phyloP scores from a whole-genome alignment of 2,797 vertebrate species.

The Bryconaethiops microstoma region DNA sequence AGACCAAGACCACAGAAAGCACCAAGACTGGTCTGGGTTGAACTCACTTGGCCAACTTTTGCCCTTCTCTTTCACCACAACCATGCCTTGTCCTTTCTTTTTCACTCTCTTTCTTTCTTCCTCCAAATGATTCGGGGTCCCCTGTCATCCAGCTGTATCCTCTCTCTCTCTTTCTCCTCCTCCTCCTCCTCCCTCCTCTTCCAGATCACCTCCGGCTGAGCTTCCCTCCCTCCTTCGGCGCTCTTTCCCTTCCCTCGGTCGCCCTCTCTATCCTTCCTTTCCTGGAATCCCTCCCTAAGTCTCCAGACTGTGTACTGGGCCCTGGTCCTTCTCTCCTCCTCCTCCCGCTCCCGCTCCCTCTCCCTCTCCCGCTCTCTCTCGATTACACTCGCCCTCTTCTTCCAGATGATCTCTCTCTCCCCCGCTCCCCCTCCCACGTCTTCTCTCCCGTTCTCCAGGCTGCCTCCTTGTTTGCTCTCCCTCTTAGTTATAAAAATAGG shows the following conservation, averaged over 20 bases:
- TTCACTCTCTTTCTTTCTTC: constrained; percentile 54
- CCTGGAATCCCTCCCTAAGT: constrained; percentile 83
- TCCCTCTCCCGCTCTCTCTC: constrained; percentile 70
- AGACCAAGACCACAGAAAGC: constrained; percentile 37
- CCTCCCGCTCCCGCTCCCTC: constrained; percentile 78
- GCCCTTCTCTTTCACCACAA: constrained; percentile 4
- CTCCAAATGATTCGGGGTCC: constrained; percentile 61
- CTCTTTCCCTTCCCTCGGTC: constrained; percentile 63
- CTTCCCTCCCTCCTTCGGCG: constrained; percentile 55
- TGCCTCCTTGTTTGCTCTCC: constrained; percentile 71
- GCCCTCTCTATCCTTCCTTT: constrained; percentile 72
- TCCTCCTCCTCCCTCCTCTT: constrained; percentile 65
- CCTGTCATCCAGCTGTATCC: constrained; percentile 48
- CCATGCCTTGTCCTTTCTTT: constrained; percentile 9
- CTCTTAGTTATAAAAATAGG: constrained; percentile 42
- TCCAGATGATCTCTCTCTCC: constrained; percentile 80
- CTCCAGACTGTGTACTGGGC: constrained; percentile 80
- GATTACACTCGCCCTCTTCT: constrained; percentile 74
- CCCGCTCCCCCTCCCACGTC: constrained; percentile 75
- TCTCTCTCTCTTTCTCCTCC: constrained; percentile 52
- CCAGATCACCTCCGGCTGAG: constrained; percentile 64
- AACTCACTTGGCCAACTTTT: not conserved
- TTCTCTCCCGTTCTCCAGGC: constrained; percentile 84
- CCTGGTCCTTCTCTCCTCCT: constrained; percentile 76
- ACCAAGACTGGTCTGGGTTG: constrained; percentile 25